Evolutionary conservation across 1,140 invertebrate genomes (phyloP), one percentile per base, ranked within the genome.

Genomic region (Drosophila kikkawai): DNA sequence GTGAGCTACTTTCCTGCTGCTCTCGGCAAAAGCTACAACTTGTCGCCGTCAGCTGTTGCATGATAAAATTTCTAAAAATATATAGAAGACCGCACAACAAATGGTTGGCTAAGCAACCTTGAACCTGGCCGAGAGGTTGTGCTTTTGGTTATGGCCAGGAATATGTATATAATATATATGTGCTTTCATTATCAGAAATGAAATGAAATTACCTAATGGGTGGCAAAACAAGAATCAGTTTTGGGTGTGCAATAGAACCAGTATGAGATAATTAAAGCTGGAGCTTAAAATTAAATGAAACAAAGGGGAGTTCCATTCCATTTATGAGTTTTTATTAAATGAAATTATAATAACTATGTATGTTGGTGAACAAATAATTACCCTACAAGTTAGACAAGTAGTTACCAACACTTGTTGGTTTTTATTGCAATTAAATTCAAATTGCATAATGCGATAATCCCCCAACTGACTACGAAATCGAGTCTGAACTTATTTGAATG

Each of bases 61-160:
- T 88, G 83, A 87, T 88, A 80, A 80, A 87, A 88, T 80, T 13
- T 87, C 83, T 87, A 88, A 80, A 87, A 87, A 87, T 87, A 87
- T 79, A 57, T 55, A 68, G 29, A 63, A 50, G 67, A 56, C 63
- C 29, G 67, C 29, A 65, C 39, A 71, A 60, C 39, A 74, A 44
- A 65, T 29, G 36, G 26, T 48, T 66, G 57, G 48, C 63, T 69
- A 47, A 80, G 42, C 64, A 79, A 87, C 83, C 83, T 87, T 87
- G 83, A 87, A 87, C 83, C 83, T 87, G 83, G 60, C 73, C 51
- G 74, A 75, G 80, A 87, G 83, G 77, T 88, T 87, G 80, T 55
- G 37, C 67, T 63, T 74, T 75, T 45, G 68, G 56, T 57, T 60
- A 48, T 59, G 47, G 51, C 48, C 58, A 77, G 48, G 42, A 55